Evolutionary conservation across 2,888 invertebrate species (phyloP).

Genomic region (Hyposoter dolosus): DNA sequence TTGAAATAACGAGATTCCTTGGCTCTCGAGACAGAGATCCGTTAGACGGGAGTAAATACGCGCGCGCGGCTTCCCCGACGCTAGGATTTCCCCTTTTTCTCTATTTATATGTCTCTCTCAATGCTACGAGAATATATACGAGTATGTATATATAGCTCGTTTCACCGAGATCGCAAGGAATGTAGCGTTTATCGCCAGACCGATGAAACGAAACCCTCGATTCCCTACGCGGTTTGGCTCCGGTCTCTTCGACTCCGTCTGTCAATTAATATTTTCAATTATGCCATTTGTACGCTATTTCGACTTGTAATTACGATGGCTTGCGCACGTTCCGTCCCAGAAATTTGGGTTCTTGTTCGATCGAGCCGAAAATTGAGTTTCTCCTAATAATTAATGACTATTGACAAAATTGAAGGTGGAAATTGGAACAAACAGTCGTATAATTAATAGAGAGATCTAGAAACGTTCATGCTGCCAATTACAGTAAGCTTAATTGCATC

Average conservation of each 20-base stretch:
- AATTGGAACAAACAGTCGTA: not conserved
- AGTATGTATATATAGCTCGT: not conserved
- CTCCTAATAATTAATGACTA: not conserved
- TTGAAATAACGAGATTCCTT: constrained; percentile 67
- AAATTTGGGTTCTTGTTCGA: not conserved
- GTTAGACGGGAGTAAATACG: constrained; percentile 54
- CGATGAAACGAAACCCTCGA: constrained; percentile 15
- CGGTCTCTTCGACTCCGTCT: not conserved
- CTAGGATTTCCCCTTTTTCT: not conserved
- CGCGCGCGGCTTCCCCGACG: constrained; percentile 44
- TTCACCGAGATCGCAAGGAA: constrained; percentile 24
- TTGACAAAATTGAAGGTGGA: too few species aligned
- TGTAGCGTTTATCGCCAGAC: constrained; percentile 36
- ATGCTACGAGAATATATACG: not conserved
- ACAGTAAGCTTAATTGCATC: too few species aligned
- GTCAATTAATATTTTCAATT: constrained; percentile 13
- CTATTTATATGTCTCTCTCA: constrained; percentile 33
- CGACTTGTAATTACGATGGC: not conserved
- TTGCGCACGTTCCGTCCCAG: not conserved
- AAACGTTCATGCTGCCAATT: too few species aligned
- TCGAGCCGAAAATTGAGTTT: not conserved
- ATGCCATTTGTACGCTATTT: not conserved
- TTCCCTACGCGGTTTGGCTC: not conserved
- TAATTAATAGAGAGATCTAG: too few species aligned
- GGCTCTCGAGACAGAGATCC: constrained; percentile 61